These are phyloP conservation scores for Malurus alboscapulatus DNA, from an alignment of 2,113 vertebrate genomes.

Conservation along the genomic window DNA sequence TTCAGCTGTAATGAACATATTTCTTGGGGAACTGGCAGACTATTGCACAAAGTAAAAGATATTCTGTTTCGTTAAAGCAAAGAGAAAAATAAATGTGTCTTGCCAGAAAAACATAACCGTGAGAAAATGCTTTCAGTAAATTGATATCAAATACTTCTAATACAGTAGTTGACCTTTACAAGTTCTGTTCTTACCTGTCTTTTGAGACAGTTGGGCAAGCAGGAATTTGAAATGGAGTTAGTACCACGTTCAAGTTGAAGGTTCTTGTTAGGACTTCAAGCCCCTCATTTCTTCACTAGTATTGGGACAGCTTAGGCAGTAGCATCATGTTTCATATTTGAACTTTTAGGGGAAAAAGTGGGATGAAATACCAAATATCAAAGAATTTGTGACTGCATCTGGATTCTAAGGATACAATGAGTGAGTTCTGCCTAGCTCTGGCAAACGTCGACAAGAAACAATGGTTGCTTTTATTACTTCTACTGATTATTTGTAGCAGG, in stretches of 20 bases:
- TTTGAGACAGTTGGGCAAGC: conserved; percentile 23
- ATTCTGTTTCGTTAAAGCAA: neutral
- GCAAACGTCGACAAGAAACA: neutral
- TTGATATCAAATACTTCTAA: neutral
- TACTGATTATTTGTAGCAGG: neutral
- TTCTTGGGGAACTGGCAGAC: neutral
- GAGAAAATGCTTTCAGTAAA: neutral
- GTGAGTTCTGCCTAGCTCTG: neutral
- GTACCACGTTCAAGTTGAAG: conserved; percentile 22
- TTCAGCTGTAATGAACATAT: neutral
- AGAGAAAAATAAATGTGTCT: neutral
- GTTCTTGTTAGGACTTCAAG: conserved; percentile 19
- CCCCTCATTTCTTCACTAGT: conserved; percentile 41
- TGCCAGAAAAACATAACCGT: neutral
- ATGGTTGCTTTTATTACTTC: neutral
- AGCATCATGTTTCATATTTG: conserved; percentile 42
- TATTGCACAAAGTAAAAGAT: neutral
- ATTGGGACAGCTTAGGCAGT: neutral
- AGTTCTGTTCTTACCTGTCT: conserved; percentile 52
- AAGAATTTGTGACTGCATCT: neutral
- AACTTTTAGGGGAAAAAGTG: neutral
- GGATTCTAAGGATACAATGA: neutral
- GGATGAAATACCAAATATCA: neutral
- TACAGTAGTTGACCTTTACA: neutral
- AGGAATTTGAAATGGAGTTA: conserved; percentile 39